phyloP scores from a whole-genome alignment of 1,140 invertebrate genomes.

The Bicyclus anynana region DNA sequence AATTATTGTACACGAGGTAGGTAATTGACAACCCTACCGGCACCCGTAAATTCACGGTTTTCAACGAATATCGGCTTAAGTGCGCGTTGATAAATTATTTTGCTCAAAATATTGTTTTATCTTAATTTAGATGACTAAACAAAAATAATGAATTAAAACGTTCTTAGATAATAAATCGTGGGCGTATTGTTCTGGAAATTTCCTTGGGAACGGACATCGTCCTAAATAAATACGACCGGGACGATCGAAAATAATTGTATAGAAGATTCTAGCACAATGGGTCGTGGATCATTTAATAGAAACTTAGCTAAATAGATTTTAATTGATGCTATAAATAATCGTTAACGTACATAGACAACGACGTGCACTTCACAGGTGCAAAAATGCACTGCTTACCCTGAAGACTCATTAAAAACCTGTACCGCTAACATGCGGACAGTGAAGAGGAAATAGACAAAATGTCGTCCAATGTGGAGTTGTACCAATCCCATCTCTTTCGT shows the following conservation, averaged over 20 bases:
- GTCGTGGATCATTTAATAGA: no score
- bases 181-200: not conserved
- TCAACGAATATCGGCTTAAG: conserved; percentile 2
- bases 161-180: not conserved
- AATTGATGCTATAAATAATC: no score
- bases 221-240: not conserved
- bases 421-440: no score
- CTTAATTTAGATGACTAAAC: conserved; percentile 6
- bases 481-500: no score
- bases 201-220: not conserved
- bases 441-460: no score
- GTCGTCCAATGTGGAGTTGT: no score
- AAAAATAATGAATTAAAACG: conserved; percentile 3
- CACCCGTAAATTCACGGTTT: not conserved
- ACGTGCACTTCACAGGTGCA: no score
- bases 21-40: not conserved
- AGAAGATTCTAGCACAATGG: not conserved
- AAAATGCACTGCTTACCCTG: no score
- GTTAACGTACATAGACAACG: no score
- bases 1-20: no score
- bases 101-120: conserved; percentile 1
- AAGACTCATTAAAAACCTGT: no score
- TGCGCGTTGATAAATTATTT: not conserved
- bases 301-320: no score
- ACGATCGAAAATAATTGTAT: not conserved